Evolutionary conservation across 1,140 invertebrate genomes (phyloP), one percentile per base, ranked within the genome.

Genomic region (Drosophila azteca): DNA sequence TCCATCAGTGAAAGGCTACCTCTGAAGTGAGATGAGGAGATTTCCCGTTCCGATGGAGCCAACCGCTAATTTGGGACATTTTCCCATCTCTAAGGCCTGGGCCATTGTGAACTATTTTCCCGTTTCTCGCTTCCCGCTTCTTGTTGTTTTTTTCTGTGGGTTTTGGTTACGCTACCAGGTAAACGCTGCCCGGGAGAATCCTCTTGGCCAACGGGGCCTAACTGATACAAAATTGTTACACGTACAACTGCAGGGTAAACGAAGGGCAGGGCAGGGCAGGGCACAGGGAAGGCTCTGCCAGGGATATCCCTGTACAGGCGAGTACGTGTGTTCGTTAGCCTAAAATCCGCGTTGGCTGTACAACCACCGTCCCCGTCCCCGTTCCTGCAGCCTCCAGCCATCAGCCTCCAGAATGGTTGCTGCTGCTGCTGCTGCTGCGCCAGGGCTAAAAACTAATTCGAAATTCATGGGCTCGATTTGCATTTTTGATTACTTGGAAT

Each of bases 381-480:
- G 13, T 39, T 51, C 63, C n/a, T 6, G 9, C 13, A n/a, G 20
- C 44, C 49, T 60, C 35, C 15, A 26, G n/a, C 44, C 44, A 35
- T 17, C 24, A 43, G 20, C 53, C 13, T 2, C 11, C 35, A 22
- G 5, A 57, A 60, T 72, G 55, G 64, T 74, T 31, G 44, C 17
- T 20, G 62, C 13, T 59, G 68, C 17, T 62, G 39, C 39, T 65
- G 77, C 48, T 64, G 68, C 13, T 59, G 69, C 24, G 51, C 26
- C 50, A 61, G 45, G 77, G 82, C 82, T 87, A 79, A 87, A 87
- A 87, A 87, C 83, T 87, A 87, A 87, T 87, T 82, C 83, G 83
- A 88, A 87, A 87, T 87, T 87, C 82, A 87, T 87, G 82, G 82
- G 82, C 82, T 87, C 82, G 82, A 87, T 87, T 87, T 87, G 82